Conservation (phyloP, 1,140 invertebrate genomes). For the Pseudomyrmex sp. region DNA sequence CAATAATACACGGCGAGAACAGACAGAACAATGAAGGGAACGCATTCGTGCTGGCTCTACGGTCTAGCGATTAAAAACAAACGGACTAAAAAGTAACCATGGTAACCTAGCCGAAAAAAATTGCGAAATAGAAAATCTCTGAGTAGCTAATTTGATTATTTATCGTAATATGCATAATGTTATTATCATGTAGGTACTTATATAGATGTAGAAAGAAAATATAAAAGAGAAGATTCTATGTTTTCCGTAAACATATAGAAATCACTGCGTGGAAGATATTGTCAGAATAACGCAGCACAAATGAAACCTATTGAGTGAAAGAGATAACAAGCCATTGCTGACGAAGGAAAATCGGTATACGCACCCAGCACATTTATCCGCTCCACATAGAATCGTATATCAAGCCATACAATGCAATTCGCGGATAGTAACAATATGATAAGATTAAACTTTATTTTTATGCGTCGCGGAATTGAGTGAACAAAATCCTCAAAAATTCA, state of each 20-base stretch:
- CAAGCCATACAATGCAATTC: constrained; percentile 9
- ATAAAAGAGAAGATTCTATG: not conserved
- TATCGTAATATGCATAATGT: not conserved
- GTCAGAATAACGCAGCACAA: not conserved
- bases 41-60: constrained; percentile 48
- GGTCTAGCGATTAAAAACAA: constrained; percentile 77
- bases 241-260: not conserved
- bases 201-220: not conserved
- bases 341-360: constrained; percentile 36
- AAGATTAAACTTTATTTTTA: not conserved
- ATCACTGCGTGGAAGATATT: not conserved
- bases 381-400: not conserved
- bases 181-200: not conserved
- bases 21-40: constrained; percentile 45
- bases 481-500: not conserved
- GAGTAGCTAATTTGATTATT: no score
- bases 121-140: not conserved
- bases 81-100: constrained; percentile 70
- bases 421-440: no score
- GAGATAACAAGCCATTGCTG: constrained; percentile 41
- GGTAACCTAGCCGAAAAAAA: constrained; percentile 54
- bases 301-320: constrained; percentile 42
- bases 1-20: constrained; percentile 71
- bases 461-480: no score
- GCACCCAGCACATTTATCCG: constrained; percentile 6